A percentile compares a stretch with the other conserved stretches of the same genome.
Conservation (phyloP, 92 coral and sea anemone species). For the Blastomussa wellsi region DNA sequence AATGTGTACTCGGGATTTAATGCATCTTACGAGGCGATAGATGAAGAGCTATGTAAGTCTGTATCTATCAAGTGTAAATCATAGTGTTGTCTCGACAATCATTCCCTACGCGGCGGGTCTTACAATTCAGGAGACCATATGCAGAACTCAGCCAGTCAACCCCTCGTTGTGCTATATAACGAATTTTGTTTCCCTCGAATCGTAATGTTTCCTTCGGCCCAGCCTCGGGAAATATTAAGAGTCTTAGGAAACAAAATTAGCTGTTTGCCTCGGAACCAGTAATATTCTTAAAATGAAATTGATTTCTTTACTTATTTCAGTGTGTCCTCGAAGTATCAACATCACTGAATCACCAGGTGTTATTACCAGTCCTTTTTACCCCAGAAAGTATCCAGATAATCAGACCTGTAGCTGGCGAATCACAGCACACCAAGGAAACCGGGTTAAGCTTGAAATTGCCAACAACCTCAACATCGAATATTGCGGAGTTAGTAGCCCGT, state of each 20-base stretch:
- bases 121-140: too few species aligned
- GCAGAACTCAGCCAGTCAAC: too few species aligned
- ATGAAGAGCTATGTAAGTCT: slow-evolving; percentile 19
- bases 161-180: too few species aligned
- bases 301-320: background rate
- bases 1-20: slow-evolving; percentile 9
- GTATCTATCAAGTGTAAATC: too few species aligned
- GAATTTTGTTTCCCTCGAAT: too few species aligned
- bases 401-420: slow-evolving; percentile 19
- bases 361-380: slow-evolving; percentile 30
- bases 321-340: slow-evolving; percentile 1
- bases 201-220: too few species aligned
- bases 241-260: too few species aligned
- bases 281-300: background rate
- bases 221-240: too few species aligned
- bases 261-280: too few species aligned
- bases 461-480: background rate
- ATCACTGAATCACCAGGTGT: slow-evolving; percentile 5
- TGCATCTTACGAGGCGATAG: slow-evolving; percentile 20
- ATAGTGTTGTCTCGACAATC: too few species aligned
- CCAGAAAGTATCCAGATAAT: slow-evolving; percentile 16
- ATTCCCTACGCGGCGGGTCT: too few species aligned
- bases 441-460: background rate
- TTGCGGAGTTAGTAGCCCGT: background rate
- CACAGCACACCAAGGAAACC: background rate